Conservation (phyloP, 2,797 vertebrate genomes). For the Brachyrhaphis roseni region DNA sequence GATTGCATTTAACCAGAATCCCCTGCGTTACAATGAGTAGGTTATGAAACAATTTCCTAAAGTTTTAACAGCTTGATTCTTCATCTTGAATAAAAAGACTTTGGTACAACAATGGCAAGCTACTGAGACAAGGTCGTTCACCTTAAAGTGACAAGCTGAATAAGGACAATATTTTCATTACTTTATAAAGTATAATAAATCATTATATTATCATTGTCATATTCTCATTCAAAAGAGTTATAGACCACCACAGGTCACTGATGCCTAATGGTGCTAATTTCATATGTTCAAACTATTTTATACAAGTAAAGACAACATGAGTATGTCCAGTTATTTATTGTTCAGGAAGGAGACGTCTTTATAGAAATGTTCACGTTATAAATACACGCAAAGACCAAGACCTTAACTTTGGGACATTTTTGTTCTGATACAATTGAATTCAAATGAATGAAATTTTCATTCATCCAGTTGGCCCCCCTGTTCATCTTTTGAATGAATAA, state of each 20-base stretch:
- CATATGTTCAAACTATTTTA: background rate
- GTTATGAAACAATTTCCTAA: background rate
- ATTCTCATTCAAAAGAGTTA: no score
- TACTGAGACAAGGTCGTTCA: no score
- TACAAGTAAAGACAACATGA: background rate
- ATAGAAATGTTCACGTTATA: background rate
- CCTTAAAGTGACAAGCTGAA: no score
- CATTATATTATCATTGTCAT: no score
- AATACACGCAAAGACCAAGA: background rate
- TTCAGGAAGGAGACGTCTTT: background rate
- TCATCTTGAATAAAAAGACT: background rate
- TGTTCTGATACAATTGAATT: background rate
- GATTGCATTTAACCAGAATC: no score
- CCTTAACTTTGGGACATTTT: background rate
- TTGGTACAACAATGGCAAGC: no score
- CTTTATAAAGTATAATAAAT: no score
- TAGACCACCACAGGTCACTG: no score
- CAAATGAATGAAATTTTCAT: no score
- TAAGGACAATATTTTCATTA: no score
- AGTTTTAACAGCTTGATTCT: background rate
- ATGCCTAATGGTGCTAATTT: background rate
- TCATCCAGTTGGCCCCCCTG: no score
- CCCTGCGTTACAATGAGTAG: background rate
- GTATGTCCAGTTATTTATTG: background rate
- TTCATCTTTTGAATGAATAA: background rate